These are phyloP conservation scores for Henricia sp. DNA, from an alignment of 53 echinoderm and acorn worm genomes.

Conservation along the genomic window DNA sequence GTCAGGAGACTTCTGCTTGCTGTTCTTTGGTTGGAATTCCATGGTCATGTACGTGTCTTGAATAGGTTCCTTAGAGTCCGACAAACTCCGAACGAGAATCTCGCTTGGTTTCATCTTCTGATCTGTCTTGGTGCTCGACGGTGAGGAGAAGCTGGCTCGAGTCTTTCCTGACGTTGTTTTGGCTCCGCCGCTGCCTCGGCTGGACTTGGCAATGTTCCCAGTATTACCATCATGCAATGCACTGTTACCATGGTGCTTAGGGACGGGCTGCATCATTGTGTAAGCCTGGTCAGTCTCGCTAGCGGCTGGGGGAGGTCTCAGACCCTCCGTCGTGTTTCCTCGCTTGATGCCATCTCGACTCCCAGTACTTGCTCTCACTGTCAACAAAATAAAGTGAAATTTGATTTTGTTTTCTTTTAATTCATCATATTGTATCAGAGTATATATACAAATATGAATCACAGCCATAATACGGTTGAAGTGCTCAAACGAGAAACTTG, in stretches of 20 bases:
- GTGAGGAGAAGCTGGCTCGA: conserved; percentile 14
- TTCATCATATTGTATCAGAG: too few species aligned
- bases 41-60: conserved; percentile 61
- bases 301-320: background rate
- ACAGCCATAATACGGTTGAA: too few species aligned
- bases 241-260: conserved; percentile 42
- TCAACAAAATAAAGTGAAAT: too few species aligned
- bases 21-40: conserved; percentile 56
- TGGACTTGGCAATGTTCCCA: background rate
- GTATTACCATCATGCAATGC: conserved; percentile 4
- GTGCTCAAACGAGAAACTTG: too few species aligned
- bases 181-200: background rate
- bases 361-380: conserved; percentile 40
- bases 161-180: background rate
- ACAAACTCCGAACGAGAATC: conserved; percentile 40
- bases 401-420: too few species aligned
- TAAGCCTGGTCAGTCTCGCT: conserved; percentile 30
- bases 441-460: too few species aligned
- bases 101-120: conserved; percentile 52
- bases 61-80: conserved; percentile 34
- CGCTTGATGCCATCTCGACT: conserved; percentile 32
- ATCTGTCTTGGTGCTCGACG: conserved; percentile 15
- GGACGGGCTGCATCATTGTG: conserved; percentile 55
- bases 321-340: conserved; percentile 18
- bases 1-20: conserved; percentile 39